phyloP scores from a whole-genome alignment of 1,140 invertebrate genomes.

The Brachionus rotundiformis region DNA sequence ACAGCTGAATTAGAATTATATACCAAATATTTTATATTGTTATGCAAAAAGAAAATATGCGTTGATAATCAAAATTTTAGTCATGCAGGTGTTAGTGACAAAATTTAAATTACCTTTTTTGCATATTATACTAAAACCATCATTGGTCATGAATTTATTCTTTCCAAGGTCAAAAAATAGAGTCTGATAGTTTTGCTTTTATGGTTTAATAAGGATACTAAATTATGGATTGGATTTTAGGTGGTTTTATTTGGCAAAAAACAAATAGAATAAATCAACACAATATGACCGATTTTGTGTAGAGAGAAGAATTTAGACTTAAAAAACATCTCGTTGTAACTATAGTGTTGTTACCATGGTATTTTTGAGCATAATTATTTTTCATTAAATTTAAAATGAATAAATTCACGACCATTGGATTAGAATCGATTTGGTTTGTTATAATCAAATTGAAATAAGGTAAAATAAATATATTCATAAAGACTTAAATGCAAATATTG shows the following conservation, averaged over 20 bases:
- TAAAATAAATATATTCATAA: background rate
- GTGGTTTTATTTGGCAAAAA: slow-evolving; percentile 3
- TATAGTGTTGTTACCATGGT: slow-evolving; percentile 31
- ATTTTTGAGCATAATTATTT: slow-evolving; percentile 14
- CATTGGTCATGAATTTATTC: slow-evolving; percentile 25
- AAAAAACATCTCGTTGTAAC: slow-evolving; percentile 39
- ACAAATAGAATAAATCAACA: slow-evolving; percentile 29
- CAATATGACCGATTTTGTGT: slow-evolving; percentile 35
- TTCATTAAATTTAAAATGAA: background rate
- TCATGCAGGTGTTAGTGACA: background rate
- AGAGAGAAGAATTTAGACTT: slow-evolving; percentile 14
- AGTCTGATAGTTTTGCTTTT: background rate
- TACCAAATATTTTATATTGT: slow-evolving; percentile 36
- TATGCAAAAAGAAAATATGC: background rate
- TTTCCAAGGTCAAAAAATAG: background rate
- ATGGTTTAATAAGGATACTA: background rate
- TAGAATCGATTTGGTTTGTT: background rate
- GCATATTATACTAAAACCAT: slow-evolving; percentile 51
- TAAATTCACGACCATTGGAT: background rate
- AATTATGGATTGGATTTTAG: background rate
- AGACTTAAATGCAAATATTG: background rate
- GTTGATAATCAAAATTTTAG: slow-evolving; percentile 28
- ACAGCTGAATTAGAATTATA: slow-evolving; percentile 1
- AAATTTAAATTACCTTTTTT: slow-evolving; percentile 50
- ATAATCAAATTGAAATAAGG: background rate